phyloP scores from a whole-genome alignment of 2,113 vertebrate genomes.

The Danionella cerebrum region DNA sequence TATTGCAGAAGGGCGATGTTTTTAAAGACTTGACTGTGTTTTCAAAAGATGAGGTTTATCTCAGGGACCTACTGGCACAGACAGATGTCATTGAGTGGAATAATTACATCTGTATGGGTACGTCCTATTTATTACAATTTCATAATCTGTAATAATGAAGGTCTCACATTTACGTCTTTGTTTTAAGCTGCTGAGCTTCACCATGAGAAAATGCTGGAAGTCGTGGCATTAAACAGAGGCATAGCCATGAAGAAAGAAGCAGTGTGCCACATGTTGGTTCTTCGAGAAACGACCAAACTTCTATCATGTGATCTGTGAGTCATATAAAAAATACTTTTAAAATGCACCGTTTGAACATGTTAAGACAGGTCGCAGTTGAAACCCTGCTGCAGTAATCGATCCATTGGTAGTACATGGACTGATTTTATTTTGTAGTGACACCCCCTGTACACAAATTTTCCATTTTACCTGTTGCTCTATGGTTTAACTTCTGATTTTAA shows the following conservation, averaged over 20 bases:
- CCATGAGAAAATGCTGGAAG: constrained; percentile 35
- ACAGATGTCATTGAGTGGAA: constrained; percentile 46
- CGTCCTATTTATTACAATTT: too few species aligned
- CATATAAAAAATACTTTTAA: too few species aligned
- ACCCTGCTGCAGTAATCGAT: background rate
- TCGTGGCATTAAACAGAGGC: constrained; percentile 34
- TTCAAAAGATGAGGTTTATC: constrained; percentile 37
- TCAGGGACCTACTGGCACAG: constrained; percentile 37
- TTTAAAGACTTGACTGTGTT: constrained; percentile 46
- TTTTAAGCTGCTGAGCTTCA: constrained; percentile 30
- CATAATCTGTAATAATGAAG: too few species aligned
- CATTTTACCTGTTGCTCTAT: too few species aligned
- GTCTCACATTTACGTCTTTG: background rate
- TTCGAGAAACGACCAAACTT: constrained; percentile 40
- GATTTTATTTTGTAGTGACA: too few species aligned
- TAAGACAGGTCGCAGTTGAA: background rate
- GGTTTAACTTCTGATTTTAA: too few species aligned
- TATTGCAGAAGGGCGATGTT: constrained; percentile 41
- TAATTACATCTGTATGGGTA: constrained; percentile 47
- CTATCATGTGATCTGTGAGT: constrained; percentile 41
- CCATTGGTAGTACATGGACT: too few species aligned
- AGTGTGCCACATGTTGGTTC: constrained; percentile 44
- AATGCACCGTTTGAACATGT: background rate
- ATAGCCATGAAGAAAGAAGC: background rate
- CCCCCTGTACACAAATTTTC: too few species aligned